phyloP scores from a whole-genome alignment of 2,888 invertebrate genomes.

The Cotesia congregata region DNA sequence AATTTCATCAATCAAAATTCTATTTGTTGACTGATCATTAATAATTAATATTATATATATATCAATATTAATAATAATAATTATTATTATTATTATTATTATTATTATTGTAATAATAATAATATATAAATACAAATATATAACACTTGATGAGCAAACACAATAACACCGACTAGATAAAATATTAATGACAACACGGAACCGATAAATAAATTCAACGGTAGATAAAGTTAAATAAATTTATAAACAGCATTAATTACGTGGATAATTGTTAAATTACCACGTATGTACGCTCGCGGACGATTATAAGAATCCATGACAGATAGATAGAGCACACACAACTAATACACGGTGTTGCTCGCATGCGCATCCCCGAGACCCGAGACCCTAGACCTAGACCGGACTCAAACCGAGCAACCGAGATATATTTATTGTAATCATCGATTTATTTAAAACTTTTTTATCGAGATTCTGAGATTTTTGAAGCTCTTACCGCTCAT shows the following conservation, averaged over 20 bases:
- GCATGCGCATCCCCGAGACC: conserved; percentile 59
- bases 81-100: background rate
- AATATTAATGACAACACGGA: background rate
- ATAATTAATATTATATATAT: too few relatives aligned
- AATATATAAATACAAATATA: background rate
- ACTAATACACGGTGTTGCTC: conserved; percentile 44
- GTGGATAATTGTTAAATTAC: conserved; percentile 56
- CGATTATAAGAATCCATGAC: conserved; percentile 67
- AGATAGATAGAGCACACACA: conserved; percentile 55
- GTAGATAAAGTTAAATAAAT: background rate
- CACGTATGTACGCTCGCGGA: conserved; percentile 63
- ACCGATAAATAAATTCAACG: background rate
- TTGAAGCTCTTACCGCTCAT: too few relatives aligned
- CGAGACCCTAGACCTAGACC: conserved; percentile 50
- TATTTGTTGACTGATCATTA: too few relatives aligned
- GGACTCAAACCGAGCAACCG: background rate
- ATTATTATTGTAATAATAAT: background rate
- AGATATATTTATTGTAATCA: too few relatives aligned
- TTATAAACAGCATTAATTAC: conserved; percentile 49
- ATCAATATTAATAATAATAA: background rate
- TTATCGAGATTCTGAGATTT: too few relatives aligned
- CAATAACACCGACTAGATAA: background rate
- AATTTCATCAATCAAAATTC: too few relatives aligned
- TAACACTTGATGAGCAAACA: background rate
- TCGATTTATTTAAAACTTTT: too few relatives aligned